Conservation (phyloP, 2,113 vertebrate species). For the Blennius ocellaris region DNA sequence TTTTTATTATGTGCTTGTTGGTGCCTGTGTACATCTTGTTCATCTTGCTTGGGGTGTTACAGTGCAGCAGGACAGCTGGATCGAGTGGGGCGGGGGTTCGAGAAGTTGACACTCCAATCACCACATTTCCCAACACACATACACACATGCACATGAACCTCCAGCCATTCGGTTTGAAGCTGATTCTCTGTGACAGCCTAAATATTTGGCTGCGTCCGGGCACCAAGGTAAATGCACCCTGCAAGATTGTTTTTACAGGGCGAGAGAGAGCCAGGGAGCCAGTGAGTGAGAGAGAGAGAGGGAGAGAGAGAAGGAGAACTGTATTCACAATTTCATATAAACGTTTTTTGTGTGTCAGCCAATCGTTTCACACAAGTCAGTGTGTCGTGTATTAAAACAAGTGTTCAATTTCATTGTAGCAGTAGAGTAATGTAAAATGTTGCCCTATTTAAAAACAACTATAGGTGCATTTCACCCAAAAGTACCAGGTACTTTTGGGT, state of each 20-base stretch:
- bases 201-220: conserved; percentile 82
- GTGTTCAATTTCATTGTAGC: neutral
- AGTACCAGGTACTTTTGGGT: no score
- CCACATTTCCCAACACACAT: conserved; percentile 51
- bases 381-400: neutral
- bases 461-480: no score
- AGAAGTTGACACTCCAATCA: conserved; percentile 70
- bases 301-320: conserved; percentile 9
- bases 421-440: neutral
- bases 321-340: conserved; percentile 24
- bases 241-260: conserved; percentile 78
- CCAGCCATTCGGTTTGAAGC: conserved; percentile 78
- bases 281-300: conserved; percentile 15
- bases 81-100: conserved; percentile 29
- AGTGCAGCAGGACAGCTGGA: conserved; percentile 30
- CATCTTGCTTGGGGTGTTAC: neutral
- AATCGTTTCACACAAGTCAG: neutral
- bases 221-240: conserved; percentile 78
- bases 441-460: neutral
- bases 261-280: conserved; percentile 17
- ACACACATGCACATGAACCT: conserved; percentile 45
- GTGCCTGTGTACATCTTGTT: conserved; percentile 35
- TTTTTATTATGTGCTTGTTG: neutral
- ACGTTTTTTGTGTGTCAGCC: conserved; percentile 28
- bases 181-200: conserved; percentile 83